Percentiles rank a stretch among this genome's conserved stretches.
These are phyloP conservation scores for Chrysogorgia sp. DNA, from an alignment of 92 coral and sea anemone genomes.

Conservation along the genomic window DNA sequence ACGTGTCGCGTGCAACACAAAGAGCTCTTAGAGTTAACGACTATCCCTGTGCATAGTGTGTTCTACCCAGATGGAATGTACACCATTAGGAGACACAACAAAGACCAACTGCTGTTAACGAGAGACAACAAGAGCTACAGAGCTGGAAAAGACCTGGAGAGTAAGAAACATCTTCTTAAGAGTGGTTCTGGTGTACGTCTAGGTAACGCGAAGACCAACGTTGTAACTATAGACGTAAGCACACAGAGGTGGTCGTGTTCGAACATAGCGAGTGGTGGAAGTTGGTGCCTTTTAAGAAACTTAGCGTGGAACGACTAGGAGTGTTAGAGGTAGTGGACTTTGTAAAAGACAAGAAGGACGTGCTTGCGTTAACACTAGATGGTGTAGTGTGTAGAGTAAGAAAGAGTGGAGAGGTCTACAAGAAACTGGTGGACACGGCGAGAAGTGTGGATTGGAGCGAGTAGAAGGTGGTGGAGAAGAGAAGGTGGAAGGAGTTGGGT, in stretches of 20 bases:
- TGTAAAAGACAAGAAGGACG: too few relatives aligned
- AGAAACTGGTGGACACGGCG: too few relatives aligned
- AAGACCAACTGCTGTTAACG: not conserved
- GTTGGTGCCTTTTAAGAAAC: not conserved
- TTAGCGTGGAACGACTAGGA: not conserved
- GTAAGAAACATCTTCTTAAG: not conserved
- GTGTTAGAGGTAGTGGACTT: too few relatives aligned
- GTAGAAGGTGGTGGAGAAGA: too few relatives aligned
- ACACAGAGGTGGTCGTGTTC: not conserved
- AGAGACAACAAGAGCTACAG: not conserved
- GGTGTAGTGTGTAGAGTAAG: too few relatives aligned
- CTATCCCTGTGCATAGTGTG: not conserved
- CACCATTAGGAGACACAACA: not conserved
- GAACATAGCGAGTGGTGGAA: not conserved
- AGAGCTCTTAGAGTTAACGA: not conserved
- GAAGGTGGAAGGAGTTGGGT: too few relatives aligned
- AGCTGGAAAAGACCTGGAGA: not conserved
- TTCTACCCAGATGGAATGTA: not conserved
- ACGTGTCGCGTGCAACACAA: not conserved
- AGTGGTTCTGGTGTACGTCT: not conserved
- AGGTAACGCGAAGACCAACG: not conserved
- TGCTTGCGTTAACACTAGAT: too few relatives aligned
- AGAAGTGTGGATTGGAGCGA: too few relatives aligned
- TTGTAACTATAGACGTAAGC: not conserved
- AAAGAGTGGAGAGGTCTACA: too few relatives aligned